phyloP scores from a whole-genome alignment of 1,140 invertebrate species.

The Hestina assimilis region DNA sequence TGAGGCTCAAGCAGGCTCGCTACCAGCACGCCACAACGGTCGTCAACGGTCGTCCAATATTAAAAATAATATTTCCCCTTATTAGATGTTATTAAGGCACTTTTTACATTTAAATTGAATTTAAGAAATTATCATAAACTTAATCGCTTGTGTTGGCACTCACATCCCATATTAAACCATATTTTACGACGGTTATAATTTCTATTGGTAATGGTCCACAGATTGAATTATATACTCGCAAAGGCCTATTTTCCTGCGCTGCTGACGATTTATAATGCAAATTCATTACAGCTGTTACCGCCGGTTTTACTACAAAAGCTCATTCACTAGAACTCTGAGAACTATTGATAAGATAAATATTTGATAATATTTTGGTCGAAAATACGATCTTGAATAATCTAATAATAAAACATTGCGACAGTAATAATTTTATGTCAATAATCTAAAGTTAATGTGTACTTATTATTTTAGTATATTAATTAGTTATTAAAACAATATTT shows the following conservation, averaged over 20 bases:
- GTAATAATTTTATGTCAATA: no score
- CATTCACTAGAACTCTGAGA: not conserved
- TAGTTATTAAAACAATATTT: no score
- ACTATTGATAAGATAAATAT: not conserved
- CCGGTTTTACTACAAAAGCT: not conserved
- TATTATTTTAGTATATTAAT: no score
- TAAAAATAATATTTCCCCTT: no score
- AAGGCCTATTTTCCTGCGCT: not conserved
- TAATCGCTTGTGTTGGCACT: not conserved
- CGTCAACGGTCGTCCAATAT: no score
- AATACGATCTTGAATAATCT: no score
- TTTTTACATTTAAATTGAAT: no score
- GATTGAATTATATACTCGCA: constrained; percentile 6
- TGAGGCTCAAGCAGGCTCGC: no score
- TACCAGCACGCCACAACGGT: no score
- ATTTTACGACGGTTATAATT: constrained; percentile 4
- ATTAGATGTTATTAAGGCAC: no score
- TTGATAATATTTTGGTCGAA: not conserved
- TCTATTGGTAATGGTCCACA: constrained; percentile 7
- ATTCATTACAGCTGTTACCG: constrained; percentile 15
- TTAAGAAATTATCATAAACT: not conserved
- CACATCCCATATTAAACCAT: not conserved
- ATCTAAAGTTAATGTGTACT: no score
- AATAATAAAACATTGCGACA: no score
- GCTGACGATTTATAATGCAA: constrained; percentile 14